A percentile compares a stretch with the other conserved stretches of the same genome.
Conservation (phyloP, 2,113 vertebrate genomes). For the Egretta garzetta region DNA sequence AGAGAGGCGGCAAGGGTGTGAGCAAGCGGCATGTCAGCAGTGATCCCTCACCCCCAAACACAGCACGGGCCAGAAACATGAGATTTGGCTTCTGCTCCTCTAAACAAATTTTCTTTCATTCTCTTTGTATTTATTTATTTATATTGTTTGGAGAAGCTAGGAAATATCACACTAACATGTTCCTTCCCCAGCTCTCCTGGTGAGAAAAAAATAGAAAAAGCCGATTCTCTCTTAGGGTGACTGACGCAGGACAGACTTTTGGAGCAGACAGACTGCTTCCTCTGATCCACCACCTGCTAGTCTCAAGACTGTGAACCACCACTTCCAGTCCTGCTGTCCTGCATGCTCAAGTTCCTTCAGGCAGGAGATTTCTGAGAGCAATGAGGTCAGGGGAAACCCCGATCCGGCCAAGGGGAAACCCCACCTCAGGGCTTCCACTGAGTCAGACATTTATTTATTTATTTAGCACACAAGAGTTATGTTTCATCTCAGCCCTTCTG, state of each 20-base stretch:
- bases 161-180: background rate
- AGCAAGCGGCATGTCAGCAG: rapidly evolving
- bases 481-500: background rate
- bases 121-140: background rate
- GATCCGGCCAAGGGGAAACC: slow-evolving; percentile 44
- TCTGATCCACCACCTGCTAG: background rate
- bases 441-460: slow-evolving; percentile 52
- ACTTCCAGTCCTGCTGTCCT: slow-evolving; percentile 28
- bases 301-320: background rate
- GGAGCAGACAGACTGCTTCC: background rate
- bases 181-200: background rate
- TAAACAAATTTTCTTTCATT: background rate
- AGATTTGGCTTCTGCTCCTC: background rate
- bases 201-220: background rate
- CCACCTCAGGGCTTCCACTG: slow-evolving; percentile 63
- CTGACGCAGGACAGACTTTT: background rate
- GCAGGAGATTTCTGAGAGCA: slow-evolving; percentile 31
- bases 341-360: slow-evolving; percentile 10
- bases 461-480: background rate
- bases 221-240: background rate
- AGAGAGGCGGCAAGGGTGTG: rapidly evolving
- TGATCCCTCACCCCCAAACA: background rate
- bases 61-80: background rate
- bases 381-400: slow-evolving; percentile 65
- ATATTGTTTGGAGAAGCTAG: background rate